Percentiles rank a stretch among this genome's conserved stretches.
phyloP scores from a whole-genome alignment of 2,797 vertebrate genomes.

The Tamandua tetradactyla region DNA sequence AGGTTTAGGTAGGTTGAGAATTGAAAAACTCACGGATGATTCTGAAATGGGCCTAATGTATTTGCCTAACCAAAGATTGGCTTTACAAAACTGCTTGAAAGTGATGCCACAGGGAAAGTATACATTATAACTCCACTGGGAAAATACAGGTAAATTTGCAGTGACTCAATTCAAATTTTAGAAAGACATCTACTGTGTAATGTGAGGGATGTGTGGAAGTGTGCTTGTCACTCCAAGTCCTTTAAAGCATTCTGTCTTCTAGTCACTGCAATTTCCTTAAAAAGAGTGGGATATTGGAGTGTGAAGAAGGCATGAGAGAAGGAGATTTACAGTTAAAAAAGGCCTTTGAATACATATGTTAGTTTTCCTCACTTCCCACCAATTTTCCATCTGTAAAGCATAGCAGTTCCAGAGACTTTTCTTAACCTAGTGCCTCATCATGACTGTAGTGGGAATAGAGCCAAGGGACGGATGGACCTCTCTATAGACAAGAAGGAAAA shows the following conservation, averaged over 20 bases:
- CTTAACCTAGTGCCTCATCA: neutral
- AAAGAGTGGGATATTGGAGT: neutral
- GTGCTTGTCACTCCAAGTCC: neutral
- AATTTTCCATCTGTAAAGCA: neutral
- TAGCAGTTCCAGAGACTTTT: neutral
- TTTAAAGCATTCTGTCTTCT: neutral
- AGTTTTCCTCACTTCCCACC: neutral
- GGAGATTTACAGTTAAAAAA: neutral
- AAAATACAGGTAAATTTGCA: slow-evolving; percentile 24
- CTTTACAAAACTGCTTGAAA: slow-evolving; percentile 36
- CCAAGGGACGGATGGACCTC: neutral
- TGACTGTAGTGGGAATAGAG: neutral
- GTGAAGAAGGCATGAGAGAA: neutral
- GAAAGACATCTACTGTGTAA: slow-evolving; percentile 26
- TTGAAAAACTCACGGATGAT: neutral
- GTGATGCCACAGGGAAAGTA: neutral
- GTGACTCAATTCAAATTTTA: neutral
- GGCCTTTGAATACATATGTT: neutral
- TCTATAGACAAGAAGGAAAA: neutral
- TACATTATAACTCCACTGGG: neutral
- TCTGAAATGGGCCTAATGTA: neutral
- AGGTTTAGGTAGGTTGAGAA: neutral
- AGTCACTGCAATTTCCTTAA: neutral
- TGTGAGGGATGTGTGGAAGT: slow-evolving; percentile 10
- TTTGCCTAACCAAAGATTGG: slow-evolving; percentile 20